Conservation (phyloP, 2,888 invertebrate genomes). For the Dicranocentrus wangi region DNA sequence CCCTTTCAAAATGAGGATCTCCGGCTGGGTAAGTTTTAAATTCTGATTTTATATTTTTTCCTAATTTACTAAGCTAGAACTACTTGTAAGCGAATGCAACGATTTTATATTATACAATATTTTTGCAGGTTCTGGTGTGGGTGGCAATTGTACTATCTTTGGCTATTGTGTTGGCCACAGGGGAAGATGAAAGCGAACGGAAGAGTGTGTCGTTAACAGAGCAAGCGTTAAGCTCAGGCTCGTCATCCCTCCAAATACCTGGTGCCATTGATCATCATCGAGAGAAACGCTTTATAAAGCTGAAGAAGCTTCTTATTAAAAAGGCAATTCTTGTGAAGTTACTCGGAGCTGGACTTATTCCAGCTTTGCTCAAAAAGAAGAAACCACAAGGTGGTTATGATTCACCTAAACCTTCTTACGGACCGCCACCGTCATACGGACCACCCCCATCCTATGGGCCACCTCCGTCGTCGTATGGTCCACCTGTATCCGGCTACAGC, state of each 20-base stretch:
- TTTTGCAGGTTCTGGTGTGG: conserved; percentile 37
- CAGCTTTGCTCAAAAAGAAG: conserved; percentile 43
- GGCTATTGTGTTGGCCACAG: too few species aligned
- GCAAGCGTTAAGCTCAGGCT: conserved; percentile 10
- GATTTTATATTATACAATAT: too few species aligned
- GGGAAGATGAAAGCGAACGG: not conserved
- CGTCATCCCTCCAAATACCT: conserved; percentile 7
- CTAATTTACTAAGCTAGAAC: not conserved
- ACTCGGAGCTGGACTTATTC: conserved; percentile 24
- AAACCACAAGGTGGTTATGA: conserved; percentile 47
- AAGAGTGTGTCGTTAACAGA: conserved; percentile 34
- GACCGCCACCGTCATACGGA: conserved; percentile 55
- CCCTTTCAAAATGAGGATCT: conserved; percentile 43
- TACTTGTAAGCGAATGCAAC: too few species aligned
- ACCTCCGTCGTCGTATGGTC: conserved; percentile 51
- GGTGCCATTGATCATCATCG: conserved; percentile 11
- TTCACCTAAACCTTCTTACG: conserved; percentile 50
- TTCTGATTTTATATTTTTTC: not conserved
- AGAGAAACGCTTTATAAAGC: conserved; percentile 47
- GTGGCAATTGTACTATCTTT: conserved; percentile 32
- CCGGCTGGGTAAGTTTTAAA: conserved; percentile 42
- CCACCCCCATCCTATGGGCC: conserved; percentile 55
- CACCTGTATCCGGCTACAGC: conserved; percentile 43
- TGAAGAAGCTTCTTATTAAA: conserved; percentile 41
- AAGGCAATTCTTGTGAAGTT: conserved; percentile 36